A percentile compares a stretch with the other conserved stretches of the same genome.
Conservation (phyloP, 1,140 invertebrate genomes). For the Drosophila erecta region DNA sequence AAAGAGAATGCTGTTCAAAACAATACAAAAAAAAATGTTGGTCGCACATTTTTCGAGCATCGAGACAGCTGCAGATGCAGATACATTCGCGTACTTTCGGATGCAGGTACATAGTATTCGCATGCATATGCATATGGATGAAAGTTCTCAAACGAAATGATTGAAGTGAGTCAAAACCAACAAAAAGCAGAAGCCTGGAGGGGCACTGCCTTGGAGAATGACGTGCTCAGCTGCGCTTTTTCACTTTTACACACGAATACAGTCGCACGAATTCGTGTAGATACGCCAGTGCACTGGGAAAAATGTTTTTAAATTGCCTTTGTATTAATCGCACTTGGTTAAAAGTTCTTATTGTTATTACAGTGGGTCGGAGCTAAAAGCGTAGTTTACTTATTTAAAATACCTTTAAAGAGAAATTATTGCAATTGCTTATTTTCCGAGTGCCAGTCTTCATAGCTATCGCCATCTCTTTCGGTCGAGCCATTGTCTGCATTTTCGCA, state of each 20-base stretch:
- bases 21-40: slow-evolving; percentile 68
- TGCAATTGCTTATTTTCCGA: not conserved
- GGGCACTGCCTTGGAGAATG: slow-evolving; percentile 59
- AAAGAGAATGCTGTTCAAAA: slow-evolving; percentile 46
- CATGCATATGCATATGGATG: slow-evolving; percentile 36
- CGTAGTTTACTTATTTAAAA: no score
- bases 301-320: not conserved
- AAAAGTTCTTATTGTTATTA: no score
- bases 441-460: slow-evolving; percentile 1
- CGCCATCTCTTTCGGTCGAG: slow-evolving; percentile 11
- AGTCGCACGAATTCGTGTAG: not conserved
- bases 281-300: not conserved
- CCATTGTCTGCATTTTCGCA: slow-evolving; percentile 72
- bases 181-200: slow-evolving; percentile 33
- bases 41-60: slow-evolving; percentile 25
- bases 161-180: slow-evolving; percentile 39
- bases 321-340: not conserved
- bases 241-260: slow-evolving; percentile 52
- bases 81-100: slow-evolving; percentile 8
- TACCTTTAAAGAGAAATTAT: not conserved
- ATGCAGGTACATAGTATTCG: slow-evolving; percentile 14
- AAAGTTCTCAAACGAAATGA: slow-evolving; percentile 39
- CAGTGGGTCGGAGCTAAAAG: not conserved
- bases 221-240: slow-evolving; percentile 75
- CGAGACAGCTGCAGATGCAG: slow-evolving; percentile 53